phyloP scores from a whole-genome alignment of 2,797 vertebrate species.

The Sylvilagus floridanus region DNA sequence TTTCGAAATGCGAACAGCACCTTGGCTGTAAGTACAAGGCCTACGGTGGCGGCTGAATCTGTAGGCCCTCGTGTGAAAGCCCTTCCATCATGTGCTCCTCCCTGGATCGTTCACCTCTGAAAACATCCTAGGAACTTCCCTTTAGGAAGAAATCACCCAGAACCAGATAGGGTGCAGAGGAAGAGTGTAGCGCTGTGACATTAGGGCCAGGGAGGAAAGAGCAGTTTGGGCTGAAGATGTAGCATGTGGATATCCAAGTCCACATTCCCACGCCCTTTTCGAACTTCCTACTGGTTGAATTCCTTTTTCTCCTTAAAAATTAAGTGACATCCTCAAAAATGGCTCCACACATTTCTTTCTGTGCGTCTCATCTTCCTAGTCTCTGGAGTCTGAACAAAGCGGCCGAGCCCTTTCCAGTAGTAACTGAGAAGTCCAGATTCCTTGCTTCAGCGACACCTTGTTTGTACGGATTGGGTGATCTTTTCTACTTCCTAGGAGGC shows the following conservation, averaged over 20 bases:
- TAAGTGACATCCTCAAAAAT: constrained; percentile 77
- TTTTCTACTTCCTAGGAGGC: constrained; percentile 87
- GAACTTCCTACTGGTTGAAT: constrained; percentile 78
- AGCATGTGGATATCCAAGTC: constrained; percentile 72
- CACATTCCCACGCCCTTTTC: constrained; percentile 65
- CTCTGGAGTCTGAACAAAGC: constrained; percentile 79
- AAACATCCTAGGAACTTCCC: not conserved
- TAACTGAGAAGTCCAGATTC: constrained; percentile 81
- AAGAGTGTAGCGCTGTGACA: not conserved
- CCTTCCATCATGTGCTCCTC: not conserved
- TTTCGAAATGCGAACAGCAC: not conserved
- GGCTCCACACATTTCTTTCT: constrained; percentile 79
- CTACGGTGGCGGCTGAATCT: not conserved
- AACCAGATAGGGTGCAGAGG: not conserved
- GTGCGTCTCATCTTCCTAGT: constrained; percentile 80
- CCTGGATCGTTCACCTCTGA: not conserved
- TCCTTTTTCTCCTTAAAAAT: constrained; percentile 80
- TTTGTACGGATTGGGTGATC: constrained; percentile 83
- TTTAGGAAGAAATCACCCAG: not conserved
- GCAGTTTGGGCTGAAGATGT: not conserved
- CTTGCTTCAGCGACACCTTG: constrained; percentile 81
- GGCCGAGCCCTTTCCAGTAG: constrained; percentile 87
- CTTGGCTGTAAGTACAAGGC: not conserved
- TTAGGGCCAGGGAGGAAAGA: constrained; percentile 28
- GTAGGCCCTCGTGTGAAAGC: not conserved